phyloP scores from a whole-genome alignment of 2,797 vertebrate genomes.

The Limosa lapponica region DNA sequence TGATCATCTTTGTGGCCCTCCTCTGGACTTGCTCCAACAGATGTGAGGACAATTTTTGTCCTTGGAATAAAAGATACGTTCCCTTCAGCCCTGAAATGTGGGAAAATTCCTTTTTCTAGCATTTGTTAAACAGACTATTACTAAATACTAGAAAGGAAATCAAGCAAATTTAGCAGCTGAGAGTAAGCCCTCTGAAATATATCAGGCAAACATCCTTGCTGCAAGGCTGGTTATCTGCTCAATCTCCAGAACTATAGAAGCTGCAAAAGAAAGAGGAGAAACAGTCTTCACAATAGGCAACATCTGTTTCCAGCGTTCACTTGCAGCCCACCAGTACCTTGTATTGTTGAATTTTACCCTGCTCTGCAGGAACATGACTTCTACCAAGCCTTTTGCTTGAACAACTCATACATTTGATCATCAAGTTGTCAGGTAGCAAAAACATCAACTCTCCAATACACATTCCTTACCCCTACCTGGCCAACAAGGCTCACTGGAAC shows the following conservation, averaged over 20 bases:
- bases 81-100: background rate
- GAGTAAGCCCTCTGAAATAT: background rate
- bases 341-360: background rate
- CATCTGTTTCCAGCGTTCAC: background rate
- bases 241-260: background rate
- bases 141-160: background rate
- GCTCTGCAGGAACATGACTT: background rate
- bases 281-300: background rate
- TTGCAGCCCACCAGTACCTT: background rate
- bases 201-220: background rate
- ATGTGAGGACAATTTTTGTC: background rate
- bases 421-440: background rate
- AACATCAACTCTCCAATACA: background rate
- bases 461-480: background rate
- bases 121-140: background rate
- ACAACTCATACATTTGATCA: background rate
- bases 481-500: background rate
- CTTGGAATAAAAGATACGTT: background rate
- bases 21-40: background rate
- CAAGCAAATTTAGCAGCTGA: background rate
- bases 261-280: background rate
- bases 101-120: background rate
- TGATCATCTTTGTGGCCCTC: background rate
- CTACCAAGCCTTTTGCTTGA: background rate
- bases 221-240: background rate